Conservation (phyloP, 2,888 invertebrate genomes). For the Stenichneumon culpator region DNA sequence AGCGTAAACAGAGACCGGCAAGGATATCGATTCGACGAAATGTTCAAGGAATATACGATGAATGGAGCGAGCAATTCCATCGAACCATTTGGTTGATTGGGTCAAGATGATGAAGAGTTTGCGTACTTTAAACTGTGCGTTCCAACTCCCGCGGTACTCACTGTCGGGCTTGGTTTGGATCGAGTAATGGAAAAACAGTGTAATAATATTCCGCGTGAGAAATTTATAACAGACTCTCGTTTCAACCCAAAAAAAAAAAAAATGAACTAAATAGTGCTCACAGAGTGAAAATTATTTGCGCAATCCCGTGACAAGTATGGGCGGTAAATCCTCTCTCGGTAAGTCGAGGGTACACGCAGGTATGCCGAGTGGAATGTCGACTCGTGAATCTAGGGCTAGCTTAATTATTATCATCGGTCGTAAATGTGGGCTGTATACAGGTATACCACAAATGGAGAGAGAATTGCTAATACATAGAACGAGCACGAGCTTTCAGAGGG, state of each 20-base stretch:
- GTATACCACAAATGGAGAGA: constrained; percentile 16
- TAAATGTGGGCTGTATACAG: constrained; percentile 7
- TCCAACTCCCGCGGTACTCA: not conserved
- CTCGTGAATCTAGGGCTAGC: constrained; percentile 42
- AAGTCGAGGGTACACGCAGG: not conserved
- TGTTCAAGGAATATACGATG: constrained; percentile 49
- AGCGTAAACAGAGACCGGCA: constrained; percentile 7
- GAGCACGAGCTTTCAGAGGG: constrained; percentile 51
- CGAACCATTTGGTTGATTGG: constrained; percentile 60
- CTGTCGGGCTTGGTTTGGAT: not conserved
- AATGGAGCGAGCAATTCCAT: constrained; percentile 47
- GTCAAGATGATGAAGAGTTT: constrained; percentile 58
- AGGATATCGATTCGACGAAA: constrained; percentile 50
- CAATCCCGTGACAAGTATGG: not conserved
- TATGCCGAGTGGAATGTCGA: constrained; percentile 11
- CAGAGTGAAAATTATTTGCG: not conserved
- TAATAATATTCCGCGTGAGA: not conserved
- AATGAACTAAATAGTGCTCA: not conserved
- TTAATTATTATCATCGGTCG: constrained; percentile 63
- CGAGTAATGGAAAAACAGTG: not conserved
- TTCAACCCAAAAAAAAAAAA: not conserved
- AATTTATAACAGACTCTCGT: not conserved
- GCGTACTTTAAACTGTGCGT: not conserved
- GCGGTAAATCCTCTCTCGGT: not conserved
- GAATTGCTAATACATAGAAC: constrained; percentile 10